phyloP scores from a whole-genome alignment of 2,888 invertebrate genomes.

The Oxytorus armatus region DNA sequence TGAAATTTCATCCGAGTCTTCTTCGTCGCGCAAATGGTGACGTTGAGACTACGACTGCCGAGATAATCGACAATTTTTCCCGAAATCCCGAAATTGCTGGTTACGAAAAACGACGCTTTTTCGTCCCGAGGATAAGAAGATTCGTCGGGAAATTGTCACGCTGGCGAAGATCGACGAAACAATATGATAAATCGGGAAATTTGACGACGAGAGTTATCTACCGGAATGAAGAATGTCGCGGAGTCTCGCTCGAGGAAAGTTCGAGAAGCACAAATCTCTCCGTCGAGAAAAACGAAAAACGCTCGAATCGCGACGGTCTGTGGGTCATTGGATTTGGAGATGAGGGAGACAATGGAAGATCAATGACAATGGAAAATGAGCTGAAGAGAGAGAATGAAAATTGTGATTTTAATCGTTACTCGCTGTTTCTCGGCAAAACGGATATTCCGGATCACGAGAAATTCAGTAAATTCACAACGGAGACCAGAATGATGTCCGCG shows the following conservation, averaged over 20 bases:
- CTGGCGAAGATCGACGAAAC: conserved; percentile 47
- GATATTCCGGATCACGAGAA: too few species aligned
- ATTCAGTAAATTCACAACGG: too few species aligned
- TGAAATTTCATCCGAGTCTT: conserved; percentile 72
- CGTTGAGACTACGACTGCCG: conserved; percentile 62
- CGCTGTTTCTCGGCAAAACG: too few species aligned
- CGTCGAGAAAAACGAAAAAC: conserved; percentile 18
- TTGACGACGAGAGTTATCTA: conserved; percentile 69
- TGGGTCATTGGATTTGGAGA: conserved; percentile 62
- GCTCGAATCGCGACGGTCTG: conserved; percentile 69
- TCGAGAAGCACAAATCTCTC: conserved; percentile 29
- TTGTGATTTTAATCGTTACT: neutral
- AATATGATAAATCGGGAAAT: neutral
- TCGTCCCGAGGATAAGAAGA: conserved; percentile 67
- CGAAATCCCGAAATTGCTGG: neutral
- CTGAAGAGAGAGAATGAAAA: neutral
- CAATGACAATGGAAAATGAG: neutral
- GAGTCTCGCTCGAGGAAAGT: too few species aligned
- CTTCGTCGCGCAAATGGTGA: conserved; percentile 68
- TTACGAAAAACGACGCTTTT: conserved; percentile 7
- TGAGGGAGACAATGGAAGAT: conserved; percentile 1
- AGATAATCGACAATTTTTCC: conserved; percentile 66
- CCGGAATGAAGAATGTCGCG: conserved; percentile 70
- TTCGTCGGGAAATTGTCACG: conserved; percentile 70
- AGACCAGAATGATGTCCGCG: too few species aligned